Evolutionary conservation across 2,797 vertebrate species (phyloP), one percentile per base, ranked within the genome.

Genomic region (Ctenochaetus hawaiiensis): DNA sequence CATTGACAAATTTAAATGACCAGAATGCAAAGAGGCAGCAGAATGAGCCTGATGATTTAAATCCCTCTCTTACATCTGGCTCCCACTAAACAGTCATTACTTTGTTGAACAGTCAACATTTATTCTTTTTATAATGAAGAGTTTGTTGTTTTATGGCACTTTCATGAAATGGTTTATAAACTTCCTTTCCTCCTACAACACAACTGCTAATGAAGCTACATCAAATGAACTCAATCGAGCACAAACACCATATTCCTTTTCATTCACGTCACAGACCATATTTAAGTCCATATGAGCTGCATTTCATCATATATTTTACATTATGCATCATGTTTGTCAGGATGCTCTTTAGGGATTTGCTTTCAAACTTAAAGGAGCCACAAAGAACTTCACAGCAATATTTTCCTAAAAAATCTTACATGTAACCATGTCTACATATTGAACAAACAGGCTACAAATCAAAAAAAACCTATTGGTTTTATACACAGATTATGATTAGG

Each of bases 181-280:
- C 39, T 8, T 2, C 59, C 23, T 12, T 52, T 14, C 60, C 8
- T 62, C 9, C 6, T 5, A 61, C 44, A 62, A 56, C 8, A 80
- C 26, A 23, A 64, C 45, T 70, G 45, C 20, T 81, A 57, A 63
- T 64, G 62, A 75, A 68, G 78, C 85, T 82, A 83, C 75, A 77
- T 81, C 45, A 72, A 63, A 43, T 81, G 30, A 54, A 73, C n/a
- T 41, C 23, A 39, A 51, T 48, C 1, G 2, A 66, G 18, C 43
- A 75, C 54, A 81, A 47, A 75, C 57, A 74, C 67, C 43, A 43
- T 39, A 45, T 65, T 61, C 47, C 18, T 53, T 67, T 76, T 66
- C 67, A 47, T 65, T 60, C 57, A 75, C 14, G 18, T 62, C 49
- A 68, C 51, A 71, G 74, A 71, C 34, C 1, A 74, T 57, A 65